Percentiles rank a stretch among this genome's conserved stretches.
Evolutionary conservation across 2,113 vertebrate genomes (phyloP).

Genomic region (Ophthalmolycus amberensis): DNA sequence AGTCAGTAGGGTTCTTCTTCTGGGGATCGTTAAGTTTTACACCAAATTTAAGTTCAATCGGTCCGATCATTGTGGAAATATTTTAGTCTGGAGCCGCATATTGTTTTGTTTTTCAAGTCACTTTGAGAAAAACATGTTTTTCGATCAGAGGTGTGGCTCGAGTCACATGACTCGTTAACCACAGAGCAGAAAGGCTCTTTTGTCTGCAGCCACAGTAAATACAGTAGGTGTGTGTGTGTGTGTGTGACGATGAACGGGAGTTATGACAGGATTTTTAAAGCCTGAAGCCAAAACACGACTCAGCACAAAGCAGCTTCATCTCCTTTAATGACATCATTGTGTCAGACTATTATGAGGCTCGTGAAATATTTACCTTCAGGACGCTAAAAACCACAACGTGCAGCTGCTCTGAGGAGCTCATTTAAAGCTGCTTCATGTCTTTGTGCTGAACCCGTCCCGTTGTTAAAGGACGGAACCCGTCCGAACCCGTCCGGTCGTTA

Average conservation of each 20-base stretch:
- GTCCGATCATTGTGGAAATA: too few relatives aligned
- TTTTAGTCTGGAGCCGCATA: too few relatives aligned
- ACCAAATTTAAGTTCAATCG: too few relatives aligned
- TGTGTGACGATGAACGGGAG: constrained; percentile 4
- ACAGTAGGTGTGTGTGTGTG: neutral
- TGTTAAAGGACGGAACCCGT: too few relatives aligned
- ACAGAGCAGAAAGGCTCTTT: neutral
- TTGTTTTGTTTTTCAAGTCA: too few relatives aligned
- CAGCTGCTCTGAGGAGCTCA: neutral
- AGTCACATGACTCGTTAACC: neutral
- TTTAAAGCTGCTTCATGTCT: too few relatives aligned
- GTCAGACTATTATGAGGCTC: constrained; percentile 6
- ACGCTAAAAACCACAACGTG: neutral
- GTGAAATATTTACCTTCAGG: neutral
- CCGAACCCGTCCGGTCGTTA: too few relatives aligned
- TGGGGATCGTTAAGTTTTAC: too few relatives aligned
- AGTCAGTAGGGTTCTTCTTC: too few relatives aligned
- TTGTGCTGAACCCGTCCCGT: too few relatives aligned
- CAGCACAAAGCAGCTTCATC: neutral
- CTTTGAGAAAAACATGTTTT: too few relatives aligned
- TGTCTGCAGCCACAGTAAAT: neutral
- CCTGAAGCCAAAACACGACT: neutral
- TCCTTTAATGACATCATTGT: neutral
- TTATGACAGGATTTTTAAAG: constrained; percentile 18
- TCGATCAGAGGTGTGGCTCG: too few relatives aligned